Evolutionary conservation across 2,113 vertebrate species (phyloP).

Genomic region (Merops nubicus): DNA sequence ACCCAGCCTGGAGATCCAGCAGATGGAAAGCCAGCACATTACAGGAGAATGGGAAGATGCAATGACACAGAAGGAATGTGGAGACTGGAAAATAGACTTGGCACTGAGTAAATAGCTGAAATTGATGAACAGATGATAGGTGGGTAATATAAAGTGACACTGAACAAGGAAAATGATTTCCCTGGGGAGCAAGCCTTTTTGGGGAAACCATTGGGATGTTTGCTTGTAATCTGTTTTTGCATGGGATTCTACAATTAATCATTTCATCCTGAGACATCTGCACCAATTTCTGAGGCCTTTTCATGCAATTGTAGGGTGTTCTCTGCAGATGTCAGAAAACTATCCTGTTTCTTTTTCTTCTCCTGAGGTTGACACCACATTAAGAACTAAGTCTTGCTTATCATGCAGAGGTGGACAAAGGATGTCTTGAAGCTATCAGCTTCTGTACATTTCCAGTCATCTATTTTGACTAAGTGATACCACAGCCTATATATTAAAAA

Average conservation of each 20-base stretch:
- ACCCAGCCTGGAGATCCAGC: background rate
- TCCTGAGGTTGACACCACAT: background rate
- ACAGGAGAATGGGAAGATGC: background rate
- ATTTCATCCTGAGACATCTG: background rate
- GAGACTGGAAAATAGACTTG: conserved; percentile 51
- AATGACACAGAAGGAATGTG: conserved; percentile 23
- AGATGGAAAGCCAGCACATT: background rate
- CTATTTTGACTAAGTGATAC: background rate
- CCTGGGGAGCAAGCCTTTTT: background rate
- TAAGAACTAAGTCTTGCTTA: background rate
- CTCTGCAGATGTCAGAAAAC: background rate
- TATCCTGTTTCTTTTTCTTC: background rate
- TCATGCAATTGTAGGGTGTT: background rate
- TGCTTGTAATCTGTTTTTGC: conserved; percentile 6
- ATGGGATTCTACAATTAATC: conserved; percentile 5
- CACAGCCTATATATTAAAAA: background rate
- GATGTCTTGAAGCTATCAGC: background rate
- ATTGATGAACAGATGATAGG: conserved; percentile 9
- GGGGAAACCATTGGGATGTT: background rate
- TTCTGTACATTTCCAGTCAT: background rate
- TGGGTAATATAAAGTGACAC: conserved; percentile 28
- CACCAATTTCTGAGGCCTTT: background rate
- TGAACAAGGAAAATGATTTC: conserved; percentile 19
- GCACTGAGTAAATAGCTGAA: background rate
- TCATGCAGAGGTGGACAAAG: background rate